Base-by-base conservation (phyloP, 1,140 invertebrate genomes). In the Argopecten irradians region DNA sequence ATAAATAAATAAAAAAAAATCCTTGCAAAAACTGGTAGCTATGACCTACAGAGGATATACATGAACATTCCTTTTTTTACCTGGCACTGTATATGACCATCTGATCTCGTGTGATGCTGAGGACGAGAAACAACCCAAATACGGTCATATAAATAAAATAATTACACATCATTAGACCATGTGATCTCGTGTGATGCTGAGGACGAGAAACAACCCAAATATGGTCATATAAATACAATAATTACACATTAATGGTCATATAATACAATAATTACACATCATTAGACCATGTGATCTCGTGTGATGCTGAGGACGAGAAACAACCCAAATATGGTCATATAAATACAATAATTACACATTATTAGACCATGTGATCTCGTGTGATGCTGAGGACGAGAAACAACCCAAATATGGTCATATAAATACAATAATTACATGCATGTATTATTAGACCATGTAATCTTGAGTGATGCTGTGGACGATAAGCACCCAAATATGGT, bases 81-180 rank as follows among this genome's bases (percentile, higher is more conserved):
- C 93, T 94, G 92, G 91, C 34, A 89, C 91, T 33, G 89, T 89
- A 88, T 93, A 92, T 22, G 93, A 94, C 93, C 93, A 94, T 84
- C 91, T 88, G 82, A 93, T 91, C 41, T 91, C 91, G 71, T 89
- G 55, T 14, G 90, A 91, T 41, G 91, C 91, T 93, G 91, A 89
- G 89, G 84, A 89, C 55, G 84, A 90, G 90, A 90, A 35, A 85
- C 41, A 86, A n/a, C n/a, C n/a, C n/a, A n/a, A n/a, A n/a, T n/a
- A n/a, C n/a, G n/a, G n/a, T n/a, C n/a, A n/a, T 82, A 13, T 41
- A 28, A 85, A 85, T 88, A 41, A n/a, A n/a, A n/a, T n/a, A n/a
- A n/a, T n/a, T n/a, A n/a, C n/a, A n/a, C n/a, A n/a, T n/a, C n/a
- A n/a, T n/a, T n/a, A n/a, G 93, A 94, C 93, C 93, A 94, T 84